Base-by-base conservation (phyloP, 2,113 vertebrate genomes). In the Pelobates fuscus region DNA sequence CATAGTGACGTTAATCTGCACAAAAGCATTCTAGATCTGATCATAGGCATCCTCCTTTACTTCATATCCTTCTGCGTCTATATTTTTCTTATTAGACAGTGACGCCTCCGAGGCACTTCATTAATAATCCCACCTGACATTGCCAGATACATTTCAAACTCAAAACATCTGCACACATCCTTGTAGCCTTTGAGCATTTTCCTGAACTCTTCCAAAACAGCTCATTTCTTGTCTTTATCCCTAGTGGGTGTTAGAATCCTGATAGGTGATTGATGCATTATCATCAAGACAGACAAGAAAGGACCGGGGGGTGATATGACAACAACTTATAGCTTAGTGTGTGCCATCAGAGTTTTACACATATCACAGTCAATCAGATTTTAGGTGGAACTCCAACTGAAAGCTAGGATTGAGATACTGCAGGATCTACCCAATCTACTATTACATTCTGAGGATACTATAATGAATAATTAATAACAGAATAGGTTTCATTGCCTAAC, bases 91-190 rank as follows among this genome's bases (percentile, higher is more conserved):
- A 27, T 20, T 60, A 76, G 37, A 49, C 64, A 52, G 57, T 59
- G 21, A 55, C 21, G 58, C 49, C 71, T 75, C 24, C 5, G 37
- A 26, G 72, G 63, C 64, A 67, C 67, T 67, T 76, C 72, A 75
- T 67, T 64, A 67, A 76, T 76, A 76, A 76, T 76, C 55, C 26
- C 41, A 60, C 54, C 73, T 59, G 71, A 75, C 71, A 75, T n/a
- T 26, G 49, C 21, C 52, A 75, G 71, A 75, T 46, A 66, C 71
- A 66, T 75, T 44, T 57, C 21, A 62, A 66, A 49, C 32, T 8
- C 32, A 44, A 57, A 75, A 67, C 73, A 76, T 67, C 73, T 60
- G 64, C 55, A 18, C 41, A 52, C 55, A 76, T 67, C 41, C 54
- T 76, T 61, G 61, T 74, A 65, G 64, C 55, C 64, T 76, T 25